Conservation (phyloP, 2,797 vertebrate genomes). For the Liparis tanakae region DNA sequence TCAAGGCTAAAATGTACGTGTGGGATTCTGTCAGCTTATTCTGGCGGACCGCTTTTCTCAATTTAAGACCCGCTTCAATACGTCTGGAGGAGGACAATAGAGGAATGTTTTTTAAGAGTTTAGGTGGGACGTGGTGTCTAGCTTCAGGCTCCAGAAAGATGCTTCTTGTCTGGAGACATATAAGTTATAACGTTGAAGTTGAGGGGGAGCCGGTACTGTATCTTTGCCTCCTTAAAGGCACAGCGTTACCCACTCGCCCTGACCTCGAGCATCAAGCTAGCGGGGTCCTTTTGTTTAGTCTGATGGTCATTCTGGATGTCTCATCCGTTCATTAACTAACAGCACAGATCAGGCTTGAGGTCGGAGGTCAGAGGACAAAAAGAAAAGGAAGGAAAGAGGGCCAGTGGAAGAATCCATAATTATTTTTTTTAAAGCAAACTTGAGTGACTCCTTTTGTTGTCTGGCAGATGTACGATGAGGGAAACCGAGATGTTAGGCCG, state of each 20-base stretch:
- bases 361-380: conserved; percentile 38
- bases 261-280: conserved; percentile 4
- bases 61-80: conserved; percentile 33
- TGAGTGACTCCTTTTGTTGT: conserved; percentile 12
- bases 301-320: conserved; percentile 39
- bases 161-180: conserved; percentile 13
- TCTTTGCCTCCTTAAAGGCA: neutral
- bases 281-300: conserved; percentile 51
- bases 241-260: neutral
- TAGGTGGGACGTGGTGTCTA: conserved; percentile 31
- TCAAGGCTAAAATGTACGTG: conserved; percentile 38
- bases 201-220: conserved; percentile 1
- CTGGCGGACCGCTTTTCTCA: conserved; percentile 31
- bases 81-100: conserved; percentile 42
- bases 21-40: conserved; percentile 49
- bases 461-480: neutral
- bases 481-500: neutral
- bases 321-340: conserved; percentile 46
- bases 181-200: conserved; percentile 29
- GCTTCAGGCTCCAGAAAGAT: conserved; percentile 8
- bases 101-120: conserved; percentile 8
- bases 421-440: no score
- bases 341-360: conserved; percentile 24
- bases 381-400: conserved; percentile 20
- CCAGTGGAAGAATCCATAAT: neutral